Conservation (phyloP, 2,888 invertebrate genomes). For the Boloria euphrosyne region DNA sequence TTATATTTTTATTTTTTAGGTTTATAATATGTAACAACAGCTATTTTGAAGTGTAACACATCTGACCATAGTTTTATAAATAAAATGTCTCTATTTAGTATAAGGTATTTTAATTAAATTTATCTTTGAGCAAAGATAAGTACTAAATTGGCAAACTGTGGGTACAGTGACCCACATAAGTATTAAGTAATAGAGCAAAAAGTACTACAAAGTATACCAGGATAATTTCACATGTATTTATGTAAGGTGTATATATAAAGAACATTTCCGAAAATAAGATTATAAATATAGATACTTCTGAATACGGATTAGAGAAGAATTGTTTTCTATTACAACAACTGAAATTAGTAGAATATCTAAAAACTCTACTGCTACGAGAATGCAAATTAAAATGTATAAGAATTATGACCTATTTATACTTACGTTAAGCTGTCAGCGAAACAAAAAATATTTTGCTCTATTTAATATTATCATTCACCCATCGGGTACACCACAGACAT, state of each 20-base stretch:
- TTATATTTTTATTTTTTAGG: too few species aligned
- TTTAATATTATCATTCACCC: conserved; percentile 58
- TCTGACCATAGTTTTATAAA: conserved; percentile 9
- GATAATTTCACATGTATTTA: conserved; percentile 26
- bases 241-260: conserved; percentile 2
- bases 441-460: conserved; percentile 47
- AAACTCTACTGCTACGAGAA: background rate
- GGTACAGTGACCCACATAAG: conserved; percentile 29
- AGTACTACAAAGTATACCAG: conserved; percentile 28
- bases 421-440: conserved; percentile 34
- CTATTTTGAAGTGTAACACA: too few species aligned
- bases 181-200: conserved; percentile 20
- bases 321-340: background rate
- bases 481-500: conserved; percentile 55
- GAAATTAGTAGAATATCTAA: conserved; percentile 6
- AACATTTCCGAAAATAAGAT: background rate
- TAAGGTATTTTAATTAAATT: conserved; percentile 8
- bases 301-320: background rate
- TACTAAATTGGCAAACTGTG: conserved; percentile 4
- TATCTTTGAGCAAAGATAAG: conserved; percentile 13
- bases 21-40: too few species aligned
- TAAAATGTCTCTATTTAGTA: conserved; percentile 23
- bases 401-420: too few species aligned
- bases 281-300: background rate
- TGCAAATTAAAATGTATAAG: conserved; percentile 3